These are phyloP conservation scores for Gasterosteus aculeatus DNA, from an alignment of 2,113 vertebrate genomes.

Conservation along the genomic window DNA sequence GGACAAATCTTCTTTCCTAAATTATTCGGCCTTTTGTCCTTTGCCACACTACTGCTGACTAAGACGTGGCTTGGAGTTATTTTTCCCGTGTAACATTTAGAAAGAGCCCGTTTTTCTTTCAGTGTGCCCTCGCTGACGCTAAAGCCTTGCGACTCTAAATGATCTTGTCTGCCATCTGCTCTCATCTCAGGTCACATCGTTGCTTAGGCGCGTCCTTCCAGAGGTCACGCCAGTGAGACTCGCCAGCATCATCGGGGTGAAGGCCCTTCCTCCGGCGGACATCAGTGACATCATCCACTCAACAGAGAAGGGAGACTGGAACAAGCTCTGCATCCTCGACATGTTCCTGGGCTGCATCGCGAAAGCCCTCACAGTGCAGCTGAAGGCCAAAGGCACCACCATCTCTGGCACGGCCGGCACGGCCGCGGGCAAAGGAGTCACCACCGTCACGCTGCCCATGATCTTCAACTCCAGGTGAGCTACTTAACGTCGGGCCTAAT, in stretches of 20 bases:
- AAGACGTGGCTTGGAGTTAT: neutral
- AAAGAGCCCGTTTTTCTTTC: neutral
- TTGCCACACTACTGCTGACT: neutral
- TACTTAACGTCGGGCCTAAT: neutral
- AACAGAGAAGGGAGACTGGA: conserved; percentile 98
- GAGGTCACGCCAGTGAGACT: conserved; percentile 95
- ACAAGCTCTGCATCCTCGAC: conserved; percentile 95
- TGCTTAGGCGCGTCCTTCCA: conserved; percentile 93
- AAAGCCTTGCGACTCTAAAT: neutral
- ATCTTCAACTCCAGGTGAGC: conserved; percentile 97
- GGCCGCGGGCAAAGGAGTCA: conserved; percentile 95
- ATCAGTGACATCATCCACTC: conserved; percentile 99
- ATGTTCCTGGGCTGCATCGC: conserved; percentile 99
- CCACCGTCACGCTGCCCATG: conserved; percentile 97
- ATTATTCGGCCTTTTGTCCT: neutral
- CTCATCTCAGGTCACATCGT: conserved; percentile 88
- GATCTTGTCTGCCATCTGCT: neutral
- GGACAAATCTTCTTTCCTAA: neutral
- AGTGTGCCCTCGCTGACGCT: neutral
- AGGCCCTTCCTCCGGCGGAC: conserved; percentile 95
- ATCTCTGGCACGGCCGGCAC: conserved; percentile 93
- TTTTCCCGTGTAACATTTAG: neutral
- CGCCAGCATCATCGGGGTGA: conserved; percentile 97
- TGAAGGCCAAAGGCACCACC: conserved; percentile 98
- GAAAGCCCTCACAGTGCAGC: conserved; percentile 97